These are phyloP conservation scores for Pseudachorutes palmiensis DNA, from an alignment of 1,140 invertebrate species.

Conservation along the genomic window DNA sequence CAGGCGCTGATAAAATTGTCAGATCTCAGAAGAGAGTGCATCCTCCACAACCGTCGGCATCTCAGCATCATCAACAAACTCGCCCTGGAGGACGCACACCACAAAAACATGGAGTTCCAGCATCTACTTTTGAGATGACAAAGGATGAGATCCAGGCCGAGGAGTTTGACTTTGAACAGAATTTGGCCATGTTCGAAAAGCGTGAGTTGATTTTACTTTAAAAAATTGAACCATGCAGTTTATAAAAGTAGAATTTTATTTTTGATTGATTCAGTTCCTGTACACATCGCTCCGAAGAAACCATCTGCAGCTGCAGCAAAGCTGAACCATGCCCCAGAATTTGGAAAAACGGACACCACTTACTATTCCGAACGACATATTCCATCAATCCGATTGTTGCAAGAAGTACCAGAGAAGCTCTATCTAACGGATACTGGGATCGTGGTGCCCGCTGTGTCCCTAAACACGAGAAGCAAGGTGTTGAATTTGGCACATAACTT, in stretches of 20 bases:
- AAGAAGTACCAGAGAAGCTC: slow-evolving; percentile 10
- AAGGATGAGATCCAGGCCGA: slow-evolving; percentile 24
- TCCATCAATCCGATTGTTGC: slow-evolving; percentile 19
- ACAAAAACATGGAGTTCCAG: neutral
- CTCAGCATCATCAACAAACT: no score
- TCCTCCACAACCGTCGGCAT: no score
- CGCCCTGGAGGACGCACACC: no score
- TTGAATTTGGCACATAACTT: slow-evolving; percentile 25
- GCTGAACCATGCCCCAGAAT: slow-evolving; percentile 17
- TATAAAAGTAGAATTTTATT: no score
- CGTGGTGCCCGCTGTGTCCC: slow-evolving; percentile 22
- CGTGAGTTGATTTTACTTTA: no score
- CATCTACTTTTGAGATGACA: slow-evolving; percentile 15
- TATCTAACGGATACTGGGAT: slow-evolving; percentile 30
- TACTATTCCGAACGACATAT: slow-evolving; percentile 18
- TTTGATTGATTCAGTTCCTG: slow-evolving; percentile 18
- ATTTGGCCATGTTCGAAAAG: slow-evolving; percentile 31
- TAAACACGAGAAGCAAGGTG: slow-evolving; percentile 18
- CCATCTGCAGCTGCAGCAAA: neutral
- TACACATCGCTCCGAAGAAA: slow-evolving; percentile 9
- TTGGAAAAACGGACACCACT: slow-evolving; percentile 26
- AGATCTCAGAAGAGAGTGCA: no score
- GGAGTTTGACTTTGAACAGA: slow-evolving; percentile 33
- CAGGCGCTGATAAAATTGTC: no score
- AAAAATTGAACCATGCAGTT: neutral